These are phyloP conservation scores for Thamnophis elegans DNA, from an alignment of 2,797 vertebrate genomes.

Conservation along the genomic window DNA sequence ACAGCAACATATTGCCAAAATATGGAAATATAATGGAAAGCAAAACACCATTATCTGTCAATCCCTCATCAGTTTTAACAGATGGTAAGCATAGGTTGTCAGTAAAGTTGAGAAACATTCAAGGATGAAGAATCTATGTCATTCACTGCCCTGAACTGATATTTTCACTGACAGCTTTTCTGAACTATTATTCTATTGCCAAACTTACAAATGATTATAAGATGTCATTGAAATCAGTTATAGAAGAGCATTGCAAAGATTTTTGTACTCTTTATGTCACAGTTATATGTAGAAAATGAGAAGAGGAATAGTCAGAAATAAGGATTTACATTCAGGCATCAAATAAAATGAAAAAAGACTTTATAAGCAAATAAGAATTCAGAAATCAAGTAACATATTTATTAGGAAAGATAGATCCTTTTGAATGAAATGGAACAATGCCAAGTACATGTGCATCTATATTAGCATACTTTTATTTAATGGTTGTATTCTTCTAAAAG, in stretches of 20 bases:
- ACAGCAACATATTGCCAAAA: background rate
- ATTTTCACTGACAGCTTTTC: background rate
- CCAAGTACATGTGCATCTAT: background rate
- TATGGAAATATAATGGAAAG: background rate
- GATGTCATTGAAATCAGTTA: background rate
- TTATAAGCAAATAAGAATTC: background rate
- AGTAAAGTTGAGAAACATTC: background rate
- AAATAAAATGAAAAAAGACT: background rate
- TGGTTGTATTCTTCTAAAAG: background rate
- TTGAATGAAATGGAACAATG: background rate
- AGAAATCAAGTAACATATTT: background rate
- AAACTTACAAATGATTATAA: background rate
- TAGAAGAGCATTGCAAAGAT: background rate
- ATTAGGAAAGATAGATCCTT: background rate
- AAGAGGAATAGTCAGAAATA: background rate
- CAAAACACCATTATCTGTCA: background rate
- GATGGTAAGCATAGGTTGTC: background rate
- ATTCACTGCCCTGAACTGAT: background rate
- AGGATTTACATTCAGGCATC: too few relatives aligned
- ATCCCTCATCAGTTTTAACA: background rate
- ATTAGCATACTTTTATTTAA: background rate
- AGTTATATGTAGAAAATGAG: background rate
- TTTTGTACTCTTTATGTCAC: background rate
- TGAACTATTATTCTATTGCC: background rate
- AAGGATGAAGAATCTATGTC: background rate